Evolutionary conservation across 2,888 invertebrate genomes (phyloP), one percentile per base, ranked within the genome.

Genomic region (Pollenia angustigena): DNA sequence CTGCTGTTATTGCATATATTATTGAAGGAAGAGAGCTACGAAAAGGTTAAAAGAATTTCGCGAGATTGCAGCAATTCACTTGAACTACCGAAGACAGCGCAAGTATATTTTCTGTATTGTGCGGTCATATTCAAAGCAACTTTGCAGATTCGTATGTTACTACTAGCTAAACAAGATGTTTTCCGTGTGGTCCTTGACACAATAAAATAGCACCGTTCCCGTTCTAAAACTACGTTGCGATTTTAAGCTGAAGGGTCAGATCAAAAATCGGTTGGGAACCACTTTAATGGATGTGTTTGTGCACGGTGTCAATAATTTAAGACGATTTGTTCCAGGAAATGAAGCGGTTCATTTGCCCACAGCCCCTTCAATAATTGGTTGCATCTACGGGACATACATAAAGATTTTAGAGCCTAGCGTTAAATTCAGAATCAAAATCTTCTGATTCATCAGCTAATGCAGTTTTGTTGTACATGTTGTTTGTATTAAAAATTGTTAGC

Each of bases 61-160:
- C 2, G 54, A 54, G 40, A 71, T 56, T 75, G 62, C 14, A 75
- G n/a, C 74, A 60, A 60, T 46, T 16, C 60, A 12, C 48, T 74
- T 32, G 60, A 56, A 46, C 58, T 56, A 23, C 74, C 74, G 74
- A 44, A 54, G 42, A 52, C 62, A 64, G 52, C 52, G 44, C 66
- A 76, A 76, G 40, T 75, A 52, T 3, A 62, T 62, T 62, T 75
- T 62, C 16, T 32, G 0, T 32, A 48, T 3, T 32, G 58, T 48
- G 11, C 40, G 10, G 14, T 58, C 23, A 11, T 18, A 62, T 50
- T 52, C 44, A 64, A 62, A 62, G 62, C 7, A 18, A 42, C 14
- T 32, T 62, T 75, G 48, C 23, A 11, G 42, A 4, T 4, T 58
- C 1, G 10, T 66, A 18, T 18, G 42, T 46, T 18, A 46, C 11